A percentile compares a stretch with the other conserved stretches of the same genome.
phyloP scores from a whole-genome alignment of 2,113 vertebrate species.

The Vireo altiloquus region DNA sequence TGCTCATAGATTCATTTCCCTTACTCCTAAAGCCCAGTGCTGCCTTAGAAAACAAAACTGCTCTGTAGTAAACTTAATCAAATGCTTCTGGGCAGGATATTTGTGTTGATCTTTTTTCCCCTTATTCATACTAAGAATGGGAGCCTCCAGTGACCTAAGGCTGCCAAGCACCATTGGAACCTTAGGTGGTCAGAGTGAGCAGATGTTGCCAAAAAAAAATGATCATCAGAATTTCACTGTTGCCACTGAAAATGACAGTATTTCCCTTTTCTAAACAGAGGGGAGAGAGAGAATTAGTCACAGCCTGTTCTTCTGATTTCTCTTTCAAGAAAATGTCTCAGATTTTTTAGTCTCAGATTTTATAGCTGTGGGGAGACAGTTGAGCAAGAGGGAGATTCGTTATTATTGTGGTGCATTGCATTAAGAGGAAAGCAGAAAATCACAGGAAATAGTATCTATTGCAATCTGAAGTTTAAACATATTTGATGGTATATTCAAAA shows the following conservation, averaged over 20 bases:
- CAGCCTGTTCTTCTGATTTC: neutral
- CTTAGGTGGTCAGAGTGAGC: neutral
- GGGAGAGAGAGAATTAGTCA: neutral
- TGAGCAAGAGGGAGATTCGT: neutral
- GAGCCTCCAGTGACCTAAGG: neutral
- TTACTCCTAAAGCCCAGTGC: neutral
- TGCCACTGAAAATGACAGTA: neutral
- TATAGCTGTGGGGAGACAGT: neutral
- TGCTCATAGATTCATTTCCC: constrained; percentile 33
- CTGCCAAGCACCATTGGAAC: neutral
- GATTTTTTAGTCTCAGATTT: neutral
- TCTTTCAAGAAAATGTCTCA: neutral
- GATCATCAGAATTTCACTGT: neutral
- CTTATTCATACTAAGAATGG: neutral
- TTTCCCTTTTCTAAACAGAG: neutral
- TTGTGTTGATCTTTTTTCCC: neutral
- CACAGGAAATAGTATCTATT: neutral
- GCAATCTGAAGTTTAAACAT: neutral
- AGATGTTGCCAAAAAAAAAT: neutral
- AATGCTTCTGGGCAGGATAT: neutral
- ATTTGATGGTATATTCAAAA: neutral
- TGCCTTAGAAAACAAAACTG: constrained; percentile 50
- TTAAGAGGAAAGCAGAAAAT: neutral
- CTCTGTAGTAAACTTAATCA: neutral
- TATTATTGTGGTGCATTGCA: neutral